phyloP scores from a whole-genome alignment of 2,113 vertebrate genomes.

The Bubo bubo region DNA sequence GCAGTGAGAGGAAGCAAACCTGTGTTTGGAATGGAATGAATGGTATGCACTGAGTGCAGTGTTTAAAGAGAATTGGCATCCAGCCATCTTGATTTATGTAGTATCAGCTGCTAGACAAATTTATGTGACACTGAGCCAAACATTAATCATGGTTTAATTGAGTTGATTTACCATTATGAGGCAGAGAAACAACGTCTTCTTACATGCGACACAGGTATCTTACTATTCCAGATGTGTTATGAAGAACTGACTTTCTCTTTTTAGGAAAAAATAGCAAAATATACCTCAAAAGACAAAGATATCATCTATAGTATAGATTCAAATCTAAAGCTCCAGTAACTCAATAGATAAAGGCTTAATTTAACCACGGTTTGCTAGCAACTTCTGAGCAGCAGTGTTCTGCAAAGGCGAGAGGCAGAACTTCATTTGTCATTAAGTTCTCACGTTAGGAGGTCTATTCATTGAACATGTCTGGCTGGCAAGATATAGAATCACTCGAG shows the following conservation, averaged over 20 bases:
- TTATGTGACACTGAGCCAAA: not conserved
- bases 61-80: not conserved
- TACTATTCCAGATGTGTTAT: not conserved
- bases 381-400: not conserved
- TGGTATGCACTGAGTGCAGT: not conserved
- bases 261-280: not conserved
- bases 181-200: not conserved
- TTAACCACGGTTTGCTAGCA: not conserved
- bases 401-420: not conserved
- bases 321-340: not conserved
- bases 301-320: not conserved
- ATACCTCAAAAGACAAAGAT: not conserved
- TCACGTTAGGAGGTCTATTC: not conserved
- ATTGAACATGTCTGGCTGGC: not conserved
- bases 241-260: not conserved
- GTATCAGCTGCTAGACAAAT: conserved; percentile 30
- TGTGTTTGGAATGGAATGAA: not conserved
- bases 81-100: not conserved
- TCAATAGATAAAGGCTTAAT: not conserved
- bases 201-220: not conserved
- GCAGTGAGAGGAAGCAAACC: not conserved
- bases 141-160: conserved; percentile 37
- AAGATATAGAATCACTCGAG: not conserved
- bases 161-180: not conserved
- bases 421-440: not conserved